Base-by-base conservation (phyloP, 2,797 vertebrate genomes). In the Poeciliopsis turneri region DNA sequence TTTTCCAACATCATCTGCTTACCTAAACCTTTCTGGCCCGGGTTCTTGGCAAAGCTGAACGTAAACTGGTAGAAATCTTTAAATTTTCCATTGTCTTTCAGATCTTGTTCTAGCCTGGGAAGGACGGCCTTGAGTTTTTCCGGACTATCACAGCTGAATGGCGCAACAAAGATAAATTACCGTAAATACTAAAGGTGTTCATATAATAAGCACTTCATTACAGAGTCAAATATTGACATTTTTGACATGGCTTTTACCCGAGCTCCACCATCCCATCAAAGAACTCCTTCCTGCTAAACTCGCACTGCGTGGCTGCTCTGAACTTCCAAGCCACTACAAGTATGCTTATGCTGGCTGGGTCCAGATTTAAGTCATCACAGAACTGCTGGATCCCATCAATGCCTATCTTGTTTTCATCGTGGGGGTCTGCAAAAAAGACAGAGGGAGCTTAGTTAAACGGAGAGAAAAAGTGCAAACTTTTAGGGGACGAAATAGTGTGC, bases 41-140 rank as follows among this genome's bases (percentile, higher is more conserved):
- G 98, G 87, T 98, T 99, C 95, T 98, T 98, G 88, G 98, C 98
- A 92, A 98, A 99, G 88, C 97, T 97, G 93, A 99, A 99, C 82
- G 98, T 99, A 94, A 99, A 98, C 87, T 99, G 98, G 93, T 99
- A 99, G 86, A 99, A 98, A 87, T 99, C 97, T 95, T 98, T 98
- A 90, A 99, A 98, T 89, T 97, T 99, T 55, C 91, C 95, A 0
- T 95, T 93, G 90, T 98, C 97, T 94, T 98, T 98, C 70, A 98
- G 94, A 84, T 99, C 98, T 87, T 97, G 98, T 88, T 99, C 98
- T 91, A 98, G 89, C 87, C 96, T 95, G 69, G 97, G 98, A 80
- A 99, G 96, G 70, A 97, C 93, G 43, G 96, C 91, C 91, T 97
- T 97, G 53, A 99, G 95, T 89, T 98, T 98, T 80, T 98, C 98